phyloP scores from a whole-genome alignment of 2,113 vertebrate species.

The Perognathus longimembris region DNA sequence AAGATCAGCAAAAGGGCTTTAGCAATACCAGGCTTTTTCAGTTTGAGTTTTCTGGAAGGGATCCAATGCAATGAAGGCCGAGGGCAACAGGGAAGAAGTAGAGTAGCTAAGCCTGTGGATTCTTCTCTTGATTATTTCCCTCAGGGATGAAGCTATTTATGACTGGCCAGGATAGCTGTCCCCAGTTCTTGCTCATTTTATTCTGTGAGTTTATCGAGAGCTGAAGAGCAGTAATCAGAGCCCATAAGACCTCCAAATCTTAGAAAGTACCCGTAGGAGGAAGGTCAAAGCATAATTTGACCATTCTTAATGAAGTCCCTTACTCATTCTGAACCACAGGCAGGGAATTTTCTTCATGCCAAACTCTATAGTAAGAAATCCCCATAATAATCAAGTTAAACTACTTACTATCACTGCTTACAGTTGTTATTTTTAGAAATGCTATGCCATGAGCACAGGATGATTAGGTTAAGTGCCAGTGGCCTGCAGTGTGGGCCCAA shows the following conservation, averaged over 20 bases:
- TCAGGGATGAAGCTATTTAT: background rate
- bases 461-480: constrained; percentile 56
- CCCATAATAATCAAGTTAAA: constrained; percentile 59
- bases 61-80: background rate
- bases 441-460: constrained; percentile 21
- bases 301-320: constrained; percentile 12
- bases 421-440: constrained; percentile 61
- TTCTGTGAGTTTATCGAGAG: constrained; percentile 42
- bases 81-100: background rate
- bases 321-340: background rate
- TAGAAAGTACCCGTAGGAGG: constrained; percentile 8
- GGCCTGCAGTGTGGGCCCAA: constrained; percentile 1
- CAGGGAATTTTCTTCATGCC: constrained; percentile 45
- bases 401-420: constrained; percentile 33
- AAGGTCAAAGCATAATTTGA: background rate
- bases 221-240: constrained; percentile 27
- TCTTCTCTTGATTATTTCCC: constrained; percentile 32
- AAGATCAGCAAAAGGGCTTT: constrained; percentile 13
- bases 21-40: constrained; percentile 22
- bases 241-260: background rate
- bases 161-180: constrained; percentile 31
- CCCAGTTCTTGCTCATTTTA: background rate
- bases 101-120: background rate
- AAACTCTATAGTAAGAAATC: constrained; percentile 45
- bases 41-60: constrained; percentile 20